A percentile compares a stretch with the other conserved stretches of the same genome.
phyloP scores from a whole-genome alignment of 2,113 vertebrate species.

The Progne subis region DNA sequence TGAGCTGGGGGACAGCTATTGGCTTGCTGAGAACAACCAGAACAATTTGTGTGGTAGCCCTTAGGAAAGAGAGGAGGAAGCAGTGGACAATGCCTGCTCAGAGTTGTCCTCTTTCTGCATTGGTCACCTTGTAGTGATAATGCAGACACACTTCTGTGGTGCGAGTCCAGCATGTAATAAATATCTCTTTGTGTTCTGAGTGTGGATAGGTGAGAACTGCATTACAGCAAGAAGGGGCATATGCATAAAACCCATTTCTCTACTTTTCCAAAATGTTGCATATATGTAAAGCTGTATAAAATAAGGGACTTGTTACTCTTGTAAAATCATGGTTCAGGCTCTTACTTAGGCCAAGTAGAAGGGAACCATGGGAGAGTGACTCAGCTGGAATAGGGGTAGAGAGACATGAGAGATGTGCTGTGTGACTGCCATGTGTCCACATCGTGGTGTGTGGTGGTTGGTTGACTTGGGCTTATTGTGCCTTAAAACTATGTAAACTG shows the following conservation, averaged over 20 bases:
- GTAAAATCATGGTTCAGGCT: background rate
- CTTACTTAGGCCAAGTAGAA: background rate
- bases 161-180: background rate
- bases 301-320: background rate
- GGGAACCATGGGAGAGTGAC: background rate
- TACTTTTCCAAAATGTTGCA: background rate
- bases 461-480: background rate
- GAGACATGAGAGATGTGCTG: background rate
- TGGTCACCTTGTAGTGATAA: background rate
- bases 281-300: background rate
- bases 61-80: background rate
- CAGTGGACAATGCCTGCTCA: background rate
- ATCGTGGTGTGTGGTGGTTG: background rate
- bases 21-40: background rate
- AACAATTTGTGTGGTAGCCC: rapidly evolving
- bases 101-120: background rate
- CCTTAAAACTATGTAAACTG: background rate
- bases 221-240: background rate
- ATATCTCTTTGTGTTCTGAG: background rate
- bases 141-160: background rate
- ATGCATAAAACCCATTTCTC: background rate
- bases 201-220: background rate
- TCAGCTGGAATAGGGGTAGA: background rate
- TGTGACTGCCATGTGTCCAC: background rate
- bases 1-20: background rate